phyloP scores from a whole-genome alignment of 2,888 invertebrate species.

The Dicyrtoma fusca region DNA sequence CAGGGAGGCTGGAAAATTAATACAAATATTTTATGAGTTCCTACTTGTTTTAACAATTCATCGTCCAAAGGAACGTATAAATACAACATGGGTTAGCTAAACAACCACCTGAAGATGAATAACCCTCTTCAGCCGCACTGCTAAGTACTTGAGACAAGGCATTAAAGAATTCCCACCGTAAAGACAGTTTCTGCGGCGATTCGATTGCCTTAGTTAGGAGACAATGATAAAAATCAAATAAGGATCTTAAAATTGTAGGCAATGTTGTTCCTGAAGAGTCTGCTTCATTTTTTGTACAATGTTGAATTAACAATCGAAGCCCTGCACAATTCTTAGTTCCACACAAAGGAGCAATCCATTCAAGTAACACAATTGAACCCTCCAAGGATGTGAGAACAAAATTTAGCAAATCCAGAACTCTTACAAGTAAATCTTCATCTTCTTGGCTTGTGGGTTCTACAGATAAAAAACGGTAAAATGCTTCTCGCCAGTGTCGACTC shows the following conservation, averaged over 20 bases:
- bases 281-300: conserved; percentile 32
- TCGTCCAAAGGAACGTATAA: no score
- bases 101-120: conserved; percentile 17
- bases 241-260: conserved; percentile 40
- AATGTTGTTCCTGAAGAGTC: conserved; percentile 44
- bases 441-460: conserved; percentile 69
- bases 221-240: conserved; percentile 48
- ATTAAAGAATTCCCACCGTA: conserved; percentile 45
- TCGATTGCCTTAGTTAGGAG: conserved; percentile 34
- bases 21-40: no score
- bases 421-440: conserved; percentile 67
- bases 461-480: conserved; percentile 67
- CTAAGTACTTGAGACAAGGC: conserved; percentile 41
- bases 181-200: conserved; percentile 2
- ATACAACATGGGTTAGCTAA: neutral
- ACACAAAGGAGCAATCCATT: conserved; percentile 51
- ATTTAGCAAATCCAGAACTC: conserved; percentile 59
- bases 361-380: conserved; percentile 28
- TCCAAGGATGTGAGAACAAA: conserved; percentile 43
- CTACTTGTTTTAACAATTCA: no score
- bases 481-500: conserved; percentile 67
- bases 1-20: conserved; percentile 14
- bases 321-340: conserved; percentile 46
- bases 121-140: conserved; percentile 38
- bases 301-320: conserved; percentile 39